Evolutionary conservation across 2,888 invertebrate species (phyloP).

Genomic region (Pseudeuparius sepicola): DNA sequence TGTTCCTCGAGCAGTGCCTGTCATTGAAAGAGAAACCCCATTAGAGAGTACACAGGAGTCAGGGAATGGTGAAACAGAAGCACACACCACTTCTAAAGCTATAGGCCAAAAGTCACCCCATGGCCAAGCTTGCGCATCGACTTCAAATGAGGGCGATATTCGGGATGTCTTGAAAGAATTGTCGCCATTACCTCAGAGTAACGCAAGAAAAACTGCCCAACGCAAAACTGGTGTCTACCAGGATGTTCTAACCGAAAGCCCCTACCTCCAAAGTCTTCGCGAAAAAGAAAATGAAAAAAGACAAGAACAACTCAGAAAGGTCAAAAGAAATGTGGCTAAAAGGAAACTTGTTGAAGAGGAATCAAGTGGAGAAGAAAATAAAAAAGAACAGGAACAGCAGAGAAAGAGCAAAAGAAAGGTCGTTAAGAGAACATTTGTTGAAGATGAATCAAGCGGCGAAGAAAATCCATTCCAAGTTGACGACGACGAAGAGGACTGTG

Average conservation of each 20-base stretch:
- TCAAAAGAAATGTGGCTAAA: conserved; percentile 1
- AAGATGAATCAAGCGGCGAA: not conserved
- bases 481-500: conserved; percentile 11
- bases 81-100: not conserved
- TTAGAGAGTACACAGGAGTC: not conserved
- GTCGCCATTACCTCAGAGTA: conserved; percentile 13
- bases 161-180: no score
- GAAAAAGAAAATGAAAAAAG: conserved; percentile 15
- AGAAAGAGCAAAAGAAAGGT: conserved; percentile 6
- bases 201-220: conserved; percentile 11
- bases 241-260: conserved; percentile 17
- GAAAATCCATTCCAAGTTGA: conserved; percentile 1
- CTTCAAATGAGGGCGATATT: conserved; percentile 1
- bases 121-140: not conserved
- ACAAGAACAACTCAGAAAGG: conserved; percentile 1
- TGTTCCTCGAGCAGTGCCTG: not conserved
- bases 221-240: conserved; percentile 16
- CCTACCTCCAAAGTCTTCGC: conserved; percentile 14
- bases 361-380: no score
- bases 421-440: not conserved
- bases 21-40: no score
- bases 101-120: not conserved
- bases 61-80: not conserved
- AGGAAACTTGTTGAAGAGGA: no score
- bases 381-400: not conserved